Percentiles rank a stretch among this genome's conserved stretches.
These are phyloP conservation scores for Didymodactylos carnosus DNA, from an alignment of 2,888 invertebrate genomes.

Conservation along the genomic window DNA sequence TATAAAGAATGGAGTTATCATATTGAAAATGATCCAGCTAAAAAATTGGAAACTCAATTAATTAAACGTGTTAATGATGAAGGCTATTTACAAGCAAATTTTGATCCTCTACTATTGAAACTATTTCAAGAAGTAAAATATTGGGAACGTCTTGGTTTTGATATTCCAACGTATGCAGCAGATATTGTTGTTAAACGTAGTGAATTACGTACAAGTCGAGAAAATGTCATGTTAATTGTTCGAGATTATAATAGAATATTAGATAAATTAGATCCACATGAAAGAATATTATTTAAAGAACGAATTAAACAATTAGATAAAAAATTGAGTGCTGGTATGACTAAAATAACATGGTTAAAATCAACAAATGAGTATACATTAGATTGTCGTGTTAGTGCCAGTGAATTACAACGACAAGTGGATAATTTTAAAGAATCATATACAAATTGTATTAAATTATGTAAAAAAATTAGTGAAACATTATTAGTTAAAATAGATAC, in stretches of 20 bases:
- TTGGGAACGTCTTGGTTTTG: conserved; percentile 51
- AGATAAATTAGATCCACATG: conserved; percentile 50
- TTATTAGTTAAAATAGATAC: conserved; percentile 31
- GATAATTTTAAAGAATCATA: conserved; percentile 65
- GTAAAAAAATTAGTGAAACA: conserved; percentile 31
- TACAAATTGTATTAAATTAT: conserved; percentile 23
- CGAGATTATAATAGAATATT: conserved; percentile 34
- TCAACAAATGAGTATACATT: conserved; percentile 32
- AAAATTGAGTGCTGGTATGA: conserved; percentile 35
- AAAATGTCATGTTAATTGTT: conserved; percentile 32
- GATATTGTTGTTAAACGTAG: conserved; percentile 40
- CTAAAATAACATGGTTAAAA: conserved; percentile 34
- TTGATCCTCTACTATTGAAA: conserved; percentile 44
- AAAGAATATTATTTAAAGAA: conserved; percentile 55
- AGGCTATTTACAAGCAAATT: conserved; percentile 44
- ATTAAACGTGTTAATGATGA: conserved; percentile 49
- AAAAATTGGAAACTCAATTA: conserved; percentile 45
- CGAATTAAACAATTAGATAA: conserved; percentile 42
- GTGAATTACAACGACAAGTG: conserved; percentile 32
- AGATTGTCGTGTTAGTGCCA: conserved; percentile 31
- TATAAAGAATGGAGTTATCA: conserved; percentile 37
- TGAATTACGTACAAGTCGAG: conserved; percentile 28
- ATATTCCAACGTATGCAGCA: conserved; percentile 49
- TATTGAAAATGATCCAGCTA: conserved; percentile 32
- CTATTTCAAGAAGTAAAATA: conserved; percentile 52